Evolutionary conservation across 2,888 invertebrate species (phyloP), one percentile per base, ranked within the genome.

Genomic region (Steinernema hermaphroditum): DNA sequence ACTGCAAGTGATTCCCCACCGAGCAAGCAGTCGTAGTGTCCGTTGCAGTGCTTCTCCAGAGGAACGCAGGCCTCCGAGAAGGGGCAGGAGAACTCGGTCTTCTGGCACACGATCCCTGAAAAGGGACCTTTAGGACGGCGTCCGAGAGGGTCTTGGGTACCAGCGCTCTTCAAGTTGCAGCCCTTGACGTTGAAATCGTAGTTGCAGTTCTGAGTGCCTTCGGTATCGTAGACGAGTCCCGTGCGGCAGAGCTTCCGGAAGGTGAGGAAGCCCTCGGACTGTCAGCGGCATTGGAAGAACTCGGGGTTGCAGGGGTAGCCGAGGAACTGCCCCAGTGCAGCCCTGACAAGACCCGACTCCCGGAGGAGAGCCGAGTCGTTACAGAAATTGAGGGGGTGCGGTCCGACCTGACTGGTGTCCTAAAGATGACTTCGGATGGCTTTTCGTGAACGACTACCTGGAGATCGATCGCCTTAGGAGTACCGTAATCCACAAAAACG

Each of bases 1-100:
- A n/a, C n/a, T 83, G 74, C 86, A 86, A 69, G 86, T 86, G 71
- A 86, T 85, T 86, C 86, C 74, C 86, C 86, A 70, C 86, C 86
- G 71, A 86, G n/a, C n/a, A n/a, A n/a, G n/a, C n/a, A n/a, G n/a
- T n/a, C n/a, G 73, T 86, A 86, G 32, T 80, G 80, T 1, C 86
- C 86, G 72, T 86, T 85, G 74, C 86, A 86, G 70, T 86, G 70
- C 34, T 78, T 75, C 2, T 78, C 78, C 75, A 83, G 24, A 22
- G 76, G 37, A 14, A 85, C 82, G 62, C 84, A 85, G 57, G 81
- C 77, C 68, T 85, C 84, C 16, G 83, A 85, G 6, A 85, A 72
- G 0, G 83, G 76, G 68, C 85, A 85, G 29, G 78, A 72, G 73
- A 85, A 85, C 32, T 85, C 82, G n/a, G 79, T 84, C 14, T 77